Evolutionary conservation across 2,113 vertebrate species (phyloP).

Genomic region (Leucopternis melanops): DNA sequence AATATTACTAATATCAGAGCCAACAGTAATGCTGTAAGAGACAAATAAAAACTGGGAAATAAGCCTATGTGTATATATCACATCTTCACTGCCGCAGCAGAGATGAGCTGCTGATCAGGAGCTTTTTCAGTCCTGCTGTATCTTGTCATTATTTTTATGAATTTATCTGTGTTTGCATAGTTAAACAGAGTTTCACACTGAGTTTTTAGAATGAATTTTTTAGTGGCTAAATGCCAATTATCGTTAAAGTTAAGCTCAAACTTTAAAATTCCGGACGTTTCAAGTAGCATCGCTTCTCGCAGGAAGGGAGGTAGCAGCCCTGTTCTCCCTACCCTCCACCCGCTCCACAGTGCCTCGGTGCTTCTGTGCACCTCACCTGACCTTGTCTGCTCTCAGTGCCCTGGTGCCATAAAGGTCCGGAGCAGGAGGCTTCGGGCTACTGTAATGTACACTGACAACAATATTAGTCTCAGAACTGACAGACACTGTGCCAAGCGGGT

Average conservation of each 20-base stretch:
- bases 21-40: slow-evolving; percentile 14
- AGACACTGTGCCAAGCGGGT: not conserved
- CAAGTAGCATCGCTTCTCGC: not conserved
- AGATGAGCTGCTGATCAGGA: slow-evolving; percentile 24
- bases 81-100: not conserved
- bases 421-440: accelerated
- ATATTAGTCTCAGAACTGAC: not conserved
- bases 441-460: not conserved
- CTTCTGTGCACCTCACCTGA: not conserved
- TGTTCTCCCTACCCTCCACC: not conserved
- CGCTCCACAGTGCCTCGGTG: not conserved
- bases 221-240: not conserved
- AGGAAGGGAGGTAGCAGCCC: not conserved
- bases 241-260: not conserved
- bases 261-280: not conserved
- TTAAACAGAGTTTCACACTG: not conserved
- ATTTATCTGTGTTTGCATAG: not conserved
- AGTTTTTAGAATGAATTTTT: not conserved
- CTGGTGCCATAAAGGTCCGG: not conserved
- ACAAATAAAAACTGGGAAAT: slow-evolving; percentile 54
- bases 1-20: slow-evolving; percentile 37
- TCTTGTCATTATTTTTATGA: slow-evolving; percentile 17
- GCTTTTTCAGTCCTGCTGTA: not conserved
- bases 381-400: not conserved
- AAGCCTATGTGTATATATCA: slow-evolving; percentile 48